Percentiles rank a stretch among this genome's conserved stretches.
Conservation (phyloP, 2,888 invertebrate species). For the Spisula solida region DNA sequence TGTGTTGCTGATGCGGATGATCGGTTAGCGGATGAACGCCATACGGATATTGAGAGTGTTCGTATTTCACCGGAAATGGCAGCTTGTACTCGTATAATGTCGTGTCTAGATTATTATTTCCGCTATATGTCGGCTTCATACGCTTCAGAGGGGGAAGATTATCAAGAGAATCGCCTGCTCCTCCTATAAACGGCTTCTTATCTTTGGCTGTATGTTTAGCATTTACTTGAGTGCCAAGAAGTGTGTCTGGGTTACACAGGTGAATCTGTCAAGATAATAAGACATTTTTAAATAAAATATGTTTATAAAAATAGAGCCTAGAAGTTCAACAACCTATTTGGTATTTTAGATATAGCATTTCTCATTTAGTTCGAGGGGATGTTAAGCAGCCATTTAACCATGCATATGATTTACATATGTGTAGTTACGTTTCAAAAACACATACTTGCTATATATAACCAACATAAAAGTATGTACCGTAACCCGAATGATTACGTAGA, state of each 20-base stretch:
- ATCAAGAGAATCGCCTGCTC: background rate
- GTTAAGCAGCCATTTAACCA: too few relatives aligned
- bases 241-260: slow-evolving; percentile 29
- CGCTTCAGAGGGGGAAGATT: background rate
- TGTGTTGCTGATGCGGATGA: background rate
- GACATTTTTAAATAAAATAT: background rate
- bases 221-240: slow-evolving; percentile 26
- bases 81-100: background rate
- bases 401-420: too few relatives aligned
- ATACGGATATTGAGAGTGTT: background rate
- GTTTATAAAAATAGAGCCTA: too few relatives aligned
- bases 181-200: background rate
- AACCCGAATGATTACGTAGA: too few relatives aligned
- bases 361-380: too few relatives aligned
- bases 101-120: background rate
- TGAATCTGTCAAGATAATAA: slow-evolving; percentile 35
- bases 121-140: background rate
- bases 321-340: too few relatives aligned
- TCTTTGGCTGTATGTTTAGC: background rate
- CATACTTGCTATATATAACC: too few relatives aligned
- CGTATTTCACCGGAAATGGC: slow-evolving; percentile 4
- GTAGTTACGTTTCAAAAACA: too few relatives aligned
- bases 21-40: background rate
- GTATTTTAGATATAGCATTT: too few relatives aligned
- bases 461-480: too few relatives aligned